Evolutionary conservation across 1,140 invertebrate species (phyloP).

Genomic region (Chymomyza costata): DNA sequence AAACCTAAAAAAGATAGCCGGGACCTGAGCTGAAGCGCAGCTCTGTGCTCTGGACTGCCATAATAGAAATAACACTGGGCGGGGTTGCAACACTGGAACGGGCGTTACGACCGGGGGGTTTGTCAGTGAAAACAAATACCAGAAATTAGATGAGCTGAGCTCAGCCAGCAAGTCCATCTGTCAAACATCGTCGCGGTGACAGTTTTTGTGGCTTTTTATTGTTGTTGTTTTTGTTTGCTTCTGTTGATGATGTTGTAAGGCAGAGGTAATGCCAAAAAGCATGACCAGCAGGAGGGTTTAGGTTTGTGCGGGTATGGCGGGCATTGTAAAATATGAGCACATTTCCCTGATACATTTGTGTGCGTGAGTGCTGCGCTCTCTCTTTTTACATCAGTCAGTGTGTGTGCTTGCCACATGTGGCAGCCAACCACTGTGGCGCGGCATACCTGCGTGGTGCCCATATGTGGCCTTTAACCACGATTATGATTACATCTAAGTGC

Average conservation of each 20-base stretch:
- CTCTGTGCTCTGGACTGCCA: background rate
- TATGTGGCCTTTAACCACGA: slow-evolving; percentile 66
- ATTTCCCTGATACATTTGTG: slow-evolving; percentile 30
- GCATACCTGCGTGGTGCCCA: slow-evolving; percentile 40
- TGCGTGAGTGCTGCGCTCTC: slow-evolving; percentile 19
- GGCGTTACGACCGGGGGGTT: too few species aligned
- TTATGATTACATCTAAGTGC: slow-evolving; percentile 69
- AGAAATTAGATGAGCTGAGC: slow-evolving; percentile 61
- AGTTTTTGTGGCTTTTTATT: slow-evolving; percentile 63
- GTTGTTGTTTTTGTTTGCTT: slow-evolving; percentile 13
- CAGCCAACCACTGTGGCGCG: too few species aligned
- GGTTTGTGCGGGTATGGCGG: background rate
- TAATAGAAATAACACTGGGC: too few species aligned
- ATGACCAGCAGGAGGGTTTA: too few species aligned
- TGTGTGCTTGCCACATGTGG: too few species aligned
- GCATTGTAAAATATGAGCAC: slow-evolving; percentile 57
- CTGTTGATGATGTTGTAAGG: slow-evolving; percentile 37
- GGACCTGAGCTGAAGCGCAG: background rate
- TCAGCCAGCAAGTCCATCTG: slow-evolving; percentile 49
- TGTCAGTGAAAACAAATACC: slow-evolving; percentile 45
- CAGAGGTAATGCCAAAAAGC: too few species aligned
- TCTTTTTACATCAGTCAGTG: too few species aligned
- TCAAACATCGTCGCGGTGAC: slow-evolving; percentile 58
- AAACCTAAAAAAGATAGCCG: slow-evolving; percentile 22
- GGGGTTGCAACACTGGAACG: too few species aligned